These are phyloP conservation scores for Chloroceryle amazona DNA, from an alignment of 2,797 vertebrate species.

Conservation along the genomic window DNA sequence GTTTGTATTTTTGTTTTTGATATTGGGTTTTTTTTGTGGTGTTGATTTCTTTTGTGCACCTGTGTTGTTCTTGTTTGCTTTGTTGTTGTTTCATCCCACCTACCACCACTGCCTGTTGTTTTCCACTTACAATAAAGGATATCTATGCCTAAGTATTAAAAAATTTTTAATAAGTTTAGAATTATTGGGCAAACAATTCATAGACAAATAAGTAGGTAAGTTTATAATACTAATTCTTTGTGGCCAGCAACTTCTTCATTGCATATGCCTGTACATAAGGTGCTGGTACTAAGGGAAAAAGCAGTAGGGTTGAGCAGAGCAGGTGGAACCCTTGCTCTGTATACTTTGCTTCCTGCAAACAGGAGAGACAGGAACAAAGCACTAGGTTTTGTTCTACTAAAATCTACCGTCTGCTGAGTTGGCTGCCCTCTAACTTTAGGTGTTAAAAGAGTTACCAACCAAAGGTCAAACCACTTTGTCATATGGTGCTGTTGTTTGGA, in stretches of 20 bases:
- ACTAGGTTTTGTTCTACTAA: neutral
- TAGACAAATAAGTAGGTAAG: neutral
- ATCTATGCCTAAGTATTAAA: neutral
- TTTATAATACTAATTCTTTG: neutral
- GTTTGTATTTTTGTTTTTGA: neutral
- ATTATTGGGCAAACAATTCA: neutral
- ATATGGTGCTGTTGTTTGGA: neutral
- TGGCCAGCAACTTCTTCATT: neutral
- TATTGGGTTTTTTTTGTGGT: neutral
- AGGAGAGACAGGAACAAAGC: neutral
- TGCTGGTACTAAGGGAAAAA: neutral
- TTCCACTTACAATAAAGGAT: neutral
- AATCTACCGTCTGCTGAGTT: neutral
- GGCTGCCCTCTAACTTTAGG: neutral
- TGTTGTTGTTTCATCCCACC: rapidly evolving
- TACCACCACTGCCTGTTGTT: neutral
- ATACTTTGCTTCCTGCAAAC: neutral
- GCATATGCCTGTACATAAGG: rapidly evolving
- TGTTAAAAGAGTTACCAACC: neutral
- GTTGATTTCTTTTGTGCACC: too few relatives aligned
- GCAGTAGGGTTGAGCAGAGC: neutral
- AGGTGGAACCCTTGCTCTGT: neutral
- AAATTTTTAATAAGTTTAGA: neutral
- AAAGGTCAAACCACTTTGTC: neutral
- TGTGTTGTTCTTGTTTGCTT: too few relatives aligned